Base-by-base conservation (phyloP, 1,140 invertebrate species). In the Arctopsyche grandis region DNA sequence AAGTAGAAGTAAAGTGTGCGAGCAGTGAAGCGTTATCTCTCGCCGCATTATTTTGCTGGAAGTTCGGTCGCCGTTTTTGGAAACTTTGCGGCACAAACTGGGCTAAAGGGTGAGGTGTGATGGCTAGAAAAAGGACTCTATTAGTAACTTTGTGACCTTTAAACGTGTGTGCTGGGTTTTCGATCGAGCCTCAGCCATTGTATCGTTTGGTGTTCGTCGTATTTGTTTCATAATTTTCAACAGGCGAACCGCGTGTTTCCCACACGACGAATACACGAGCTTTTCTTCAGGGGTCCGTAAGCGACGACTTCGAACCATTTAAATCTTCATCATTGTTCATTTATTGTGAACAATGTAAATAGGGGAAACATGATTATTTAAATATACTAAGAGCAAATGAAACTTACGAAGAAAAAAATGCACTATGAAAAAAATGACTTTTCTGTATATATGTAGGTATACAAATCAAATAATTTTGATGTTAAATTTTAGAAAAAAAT, bases 151-250 rank as follows among this genome's bases (percentile, higher is more conserved):
- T 66, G 0, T 66, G 63, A 66, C 63, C 63, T 66, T 66, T 66
- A 26, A 22, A 66, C 63, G 48, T 14, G 24, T 29, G 63, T 38
- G 63, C 14, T 22, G 63, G 21, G 10, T 9, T 66, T 66, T 66
- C 63, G 63, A 66, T 66, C 63, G 63, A 19, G n/a, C 58, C 21
- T 22, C 63, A 1, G 9, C 63, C 63, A 66, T 66, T 66, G 63
- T 66, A 22, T 66, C 48, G 48, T 10, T 52, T 12, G 22, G 19
- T 24, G 63, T 60, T 60, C 56, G 14, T 5, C 56, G 56, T 66
- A 66, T 66, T 66, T 66, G 63, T 66, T 66, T 66, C 63, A 66
- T 66, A 66, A 66, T 66, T 66, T 66, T 66, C 63, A 66, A 66
- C 63, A 66, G 63, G 63, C 63, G 63, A 66, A 66, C 63, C 63